Evolutionary conservation across 2,113 vertebrate species (phyloP).

Genomic region (Brachyistius frenatus): DNA sequence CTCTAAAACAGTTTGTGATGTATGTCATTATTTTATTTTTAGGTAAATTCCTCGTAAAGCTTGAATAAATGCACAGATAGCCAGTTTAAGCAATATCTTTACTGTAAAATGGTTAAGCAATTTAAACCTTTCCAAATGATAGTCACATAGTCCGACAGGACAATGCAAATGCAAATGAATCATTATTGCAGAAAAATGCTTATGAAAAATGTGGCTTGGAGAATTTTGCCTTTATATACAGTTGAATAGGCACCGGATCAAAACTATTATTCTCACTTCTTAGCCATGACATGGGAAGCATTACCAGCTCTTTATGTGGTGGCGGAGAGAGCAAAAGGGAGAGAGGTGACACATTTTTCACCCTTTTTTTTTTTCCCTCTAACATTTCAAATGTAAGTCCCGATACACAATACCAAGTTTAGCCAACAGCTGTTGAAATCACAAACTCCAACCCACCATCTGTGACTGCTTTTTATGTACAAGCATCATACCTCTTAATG

Average conservation of each 20-base stretch:
- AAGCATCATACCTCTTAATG: slow-evolving; percentile 20
- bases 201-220: background rate
- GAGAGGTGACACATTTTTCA: background rate
- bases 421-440: slow-evolving; percentile 51
- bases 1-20: background rate
- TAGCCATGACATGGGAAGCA: background rate
- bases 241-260: background rate
- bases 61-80: background rate
- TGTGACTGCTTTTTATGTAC: slow-evolving; percentile 17
- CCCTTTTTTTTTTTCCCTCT: background rate
- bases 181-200: background rate
- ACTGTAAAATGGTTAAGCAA: background rate
- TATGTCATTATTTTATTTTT: no score
- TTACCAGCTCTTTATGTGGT: background rate
- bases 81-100: background rate
- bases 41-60: no score
- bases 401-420: slow-evolving; percentile 17
- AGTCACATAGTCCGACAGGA: background rate
- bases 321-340: background rate
- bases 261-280: background rate
- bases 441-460: slow-evolving; percentile 34
- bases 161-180: background rate
- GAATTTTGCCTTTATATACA: background rate
- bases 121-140: background rate
- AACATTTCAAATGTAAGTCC: slow-evolving; percentile 25